Evolutionary conservation across 2,888 invertebrate genomes (phyloP), one percentile per base, ranked within the genome.

Genomic region (Archips crataeganus): DNA sequence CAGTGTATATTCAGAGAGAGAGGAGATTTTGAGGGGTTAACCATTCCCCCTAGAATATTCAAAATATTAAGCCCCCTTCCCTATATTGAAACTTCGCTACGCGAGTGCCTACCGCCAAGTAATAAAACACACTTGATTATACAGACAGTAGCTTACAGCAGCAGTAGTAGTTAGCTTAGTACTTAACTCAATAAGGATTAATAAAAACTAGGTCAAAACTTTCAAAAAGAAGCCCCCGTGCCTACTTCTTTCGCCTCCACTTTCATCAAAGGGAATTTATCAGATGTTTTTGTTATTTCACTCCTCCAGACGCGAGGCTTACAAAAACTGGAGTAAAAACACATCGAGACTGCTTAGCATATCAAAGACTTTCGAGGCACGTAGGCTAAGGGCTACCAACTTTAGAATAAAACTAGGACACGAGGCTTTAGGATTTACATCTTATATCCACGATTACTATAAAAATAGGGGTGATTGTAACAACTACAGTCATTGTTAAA

Each of bases 301-400:
- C 63, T 57, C 34, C 66, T 54, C 36, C 42, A 63, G 70, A 45
- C 54, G 42, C 4, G 47, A 49, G 32, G 62, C 68, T 72, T 57
- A 57, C 47, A 72, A 72, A 68, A 72, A 72, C 72, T 51, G 47
- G 54, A 68, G 63, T 72, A 68, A 72, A 54, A 68, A 72, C 67
- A 68, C 72, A 72, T 68, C 68, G 62, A 6, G 47, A 39, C 64
- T 72, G 68, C 68, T 72, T 72, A 68, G 67, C 72, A 72, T 72
- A 72, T 72, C 72, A 72, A 72, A 72, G 72, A 36, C 23, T 36
- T 10, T 36, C 11, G 57, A 9, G 6, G 61, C 72, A 63, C 68
- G 68, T 57, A 39, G 59, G 62, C 65, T 2, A 47, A 65, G 51
- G 62, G 51, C 36, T 15, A 34, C 72, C 66, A 61, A 42, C 62